Percentiles rank a stretch among this genome's conserved stretches.
These are phyloP conservation scores for Gymnodraco acuticeps DNA, from an alignment of 2,797 vertebrate genomes.

Conservation along the genomic window DNA sequence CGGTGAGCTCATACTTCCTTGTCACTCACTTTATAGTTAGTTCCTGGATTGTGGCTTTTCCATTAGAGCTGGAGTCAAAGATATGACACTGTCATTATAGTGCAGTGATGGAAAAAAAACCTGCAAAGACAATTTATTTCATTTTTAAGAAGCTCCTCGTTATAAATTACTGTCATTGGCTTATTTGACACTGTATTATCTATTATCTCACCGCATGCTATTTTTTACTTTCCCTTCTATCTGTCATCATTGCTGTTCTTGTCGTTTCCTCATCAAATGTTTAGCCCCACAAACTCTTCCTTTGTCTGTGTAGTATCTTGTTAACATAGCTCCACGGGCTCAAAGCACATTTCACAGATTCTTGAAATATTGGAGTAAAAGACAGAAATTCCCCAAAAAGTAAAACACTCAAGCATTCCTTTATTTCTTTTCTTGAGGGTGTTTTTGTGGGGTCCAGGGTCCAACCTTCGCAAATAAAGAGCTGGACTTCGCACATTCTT, in stretches of 20 bases:
- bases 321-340: constrained; percentile 11
- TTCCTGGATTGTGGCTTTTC: constrained; percentile 70
- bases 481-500: constrained; percentile 15
- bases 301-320: constrained; percentile 14
- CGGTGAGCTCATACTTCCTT: constrained; percentile 74
- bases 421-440: constrained; percentile 6
- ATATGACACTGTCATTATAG: constrained; percentile 73
- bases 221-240: constrained; percentile 64
- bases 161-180: constrained; percentile 72
- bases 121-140: constrained; percentile 69
- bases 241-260: constrained; percentile 52
- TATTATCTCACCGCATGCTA: constrained; percentile 65
- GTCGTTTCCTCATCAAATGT: constrained; percentile 34
- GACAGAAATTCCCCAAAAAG: constrained; percentile 13
- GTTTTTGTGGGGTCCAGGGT: constrained; percentile 4
- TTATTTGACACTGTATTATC: constrained; percentile 71
- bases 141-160: constrained; percentile 61
- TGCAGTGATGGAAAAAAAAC: constrained; percentile 38
- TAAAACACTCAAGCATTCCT: neutral
- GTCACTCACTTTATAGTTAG: constrained; percentile 71
- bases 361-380: constrained; percentile 15
- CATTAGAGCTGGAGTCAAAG: constrained; percentile 71
- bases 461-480: constrained; percentile 9
- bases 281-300: constrained; percentile 15
- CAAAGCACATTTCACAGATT: neutral